Evolutionary conservation across 30 jellyfish, hydroid and myxozoan genomes (phyloP).

Genomic region (Hydractinia symbiolongicarpus): DNA sequence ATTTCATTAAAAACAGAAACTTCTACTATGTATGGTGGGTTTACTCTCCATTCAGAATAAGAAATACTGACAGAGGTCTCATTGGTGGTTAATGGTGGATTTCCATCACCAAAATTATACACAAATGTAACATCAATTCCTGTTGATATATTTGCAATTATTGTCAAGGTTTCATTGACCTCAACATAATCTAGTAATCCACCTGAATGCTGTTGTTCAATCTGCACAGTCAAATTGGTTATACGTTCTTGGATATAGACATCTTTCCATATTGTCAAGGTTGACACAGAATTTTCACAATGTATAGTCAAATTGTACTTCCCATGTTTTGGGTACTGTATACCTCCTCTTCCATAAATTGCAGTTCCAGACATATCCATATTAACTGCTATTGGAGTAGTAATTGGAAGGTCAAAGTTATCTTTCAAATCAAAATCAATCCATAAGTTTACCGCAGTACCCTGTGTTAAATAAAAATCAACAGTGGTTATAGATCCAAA

Average conservation of each 20-base stretch:
- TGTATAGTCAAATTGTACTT: neutral
- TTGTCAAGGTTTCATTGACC: neutral
- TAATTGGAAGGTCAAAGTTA: neutral
- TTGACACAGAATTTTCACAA: conserved; percentile 12
- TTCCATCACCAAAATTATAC: conserved; percentile 6
- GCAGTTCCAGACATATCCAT: conserved; percentile 10
- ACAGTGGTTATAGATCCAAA: neutral
- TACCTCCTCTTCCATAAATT: conserved; percentile 7
- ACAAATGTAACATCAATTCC: neutral
- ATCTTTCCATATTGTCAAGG: neutral
- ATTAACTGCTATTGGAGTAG: neutral
- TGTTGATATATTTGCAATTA: neutral
- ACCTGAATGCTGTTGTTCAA: neutral
- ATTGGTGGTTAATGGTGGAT: neutral
- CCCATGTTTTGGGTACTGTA: neutral
- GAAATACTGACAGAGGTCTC: neutral
- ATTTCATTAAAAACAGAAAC: conserved; percentile 42
- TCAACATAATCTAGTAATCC: neutral
- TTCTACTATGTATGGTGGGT: conserved; percentile 7
- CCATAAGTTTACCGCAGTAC: conserved; percentile 1
- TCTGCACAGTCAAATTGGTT: neutral
- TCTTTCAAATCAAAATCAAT: conserved; percentile 10
- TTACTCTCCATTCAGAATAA: conserved; percentile 2
- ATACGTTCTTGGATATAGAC: neutral
- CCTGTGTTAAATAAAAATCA: neutral